phyloP scores from a whole-genome alignment of 1,140 invertebrate species.

The Drosophila equinoxialis region DNA sequence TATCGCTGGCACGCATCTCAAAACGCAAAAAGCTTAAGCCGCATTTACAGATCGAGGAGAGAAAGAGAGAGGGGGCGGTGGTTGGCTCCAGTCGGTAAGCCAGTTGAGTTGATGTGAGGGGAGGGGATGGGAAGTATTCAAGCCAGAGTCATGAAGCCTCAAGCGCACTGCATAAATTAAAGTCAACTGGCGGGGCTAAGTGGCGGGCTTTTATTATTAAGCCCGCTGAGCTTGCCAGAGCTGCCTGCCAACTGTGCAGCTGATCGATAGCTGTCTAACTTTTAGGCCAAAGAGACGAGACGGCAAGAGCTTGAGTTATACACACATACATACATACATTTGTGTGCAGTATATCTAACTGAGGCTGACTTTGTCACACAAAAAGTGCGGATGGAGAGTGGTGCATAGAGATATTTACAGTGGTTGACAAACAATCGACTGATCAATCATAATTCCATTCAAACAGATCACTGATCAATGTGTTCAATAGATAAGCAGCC shows the following conservation, averaged over 20 bases:
- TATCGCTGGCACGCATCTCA: slow-evolving; percentile 80
- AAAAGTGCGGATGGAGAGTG: slow-evolving; percentile 20
- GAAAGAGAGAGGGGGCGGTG: slow-evolving; percentile 1
- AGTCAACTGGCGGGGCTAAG: slow-evolving; percentile 73
- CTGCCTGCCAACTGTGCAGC: slow-evolving; percentile 67
- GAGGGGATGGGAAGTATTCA: slow-evolving; percentile 16
- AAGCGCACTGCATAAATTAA: slow-evolving; percentile 76
- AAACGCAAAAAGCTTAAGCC: slow-evolving; percentile 73
- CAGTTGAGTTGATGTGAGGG: neutral
- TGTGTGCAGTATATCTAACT: neutral
- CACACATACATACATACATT: too few species aligned
- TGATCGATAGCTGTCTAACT: slow-evolving; percentile 79
- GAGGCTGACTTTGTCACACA: slow-evolving; percentile 43
- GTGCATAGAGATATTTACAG: slow-evolving; percentile 1
- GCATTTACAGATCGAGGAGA: slow-evolving; percentile 43
- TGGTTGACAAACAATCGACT: neutral
- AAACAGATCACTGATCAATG: too few species aligned
- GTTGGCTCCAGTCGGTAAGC: neutral
- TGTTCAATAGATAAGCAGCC: too few species aligned
- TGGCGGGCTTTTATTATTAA: slow-evolving; percentile 79
- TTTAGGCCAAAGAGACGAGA: slow-evolving; percentile 24
- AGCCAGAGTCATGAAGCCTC: slow-evolving; percentile 48
- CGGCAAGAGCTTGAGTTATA: slow-evolving; percentile 20
- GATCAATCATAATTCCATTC: too few species aligned
- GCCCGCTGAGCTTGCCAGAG: slow-evolving; percentile 68